A percentile compares a stretch with the other conserved stretches of the same genome.
Evolutionary conservation across 2,888 invertebrate species (phyloP).

Genomic region (Troides oblongomaculatus): DNA sequence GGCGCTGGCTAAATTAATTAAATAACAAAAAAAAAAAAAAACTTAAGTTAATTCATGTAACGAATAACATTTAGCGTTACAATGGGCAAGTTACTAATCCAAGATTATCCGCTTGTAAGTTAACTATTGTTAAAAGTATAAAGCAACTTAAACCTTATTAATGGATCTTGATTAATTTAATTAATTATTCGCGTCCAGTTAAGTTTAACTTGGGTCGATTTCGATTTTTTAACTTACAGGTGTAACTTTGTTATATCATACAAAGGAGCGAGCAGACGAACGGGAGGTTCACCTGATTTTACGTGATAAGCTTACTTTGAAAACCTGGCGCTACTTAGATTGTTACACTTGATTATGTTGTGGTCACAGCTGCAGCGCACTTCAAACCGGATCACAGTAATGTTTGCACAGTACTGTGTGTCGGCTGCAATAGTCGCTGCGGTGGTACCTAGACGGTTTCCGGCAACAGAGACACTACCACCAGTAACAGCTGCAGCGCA

Average conservation of each 20-base stretch:
- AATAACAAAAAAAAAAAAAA: not conserved
- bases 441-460: too few relatives aligned
- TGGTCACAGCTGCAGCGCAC: too few relatives aligned
- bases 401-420: too few relatives aligned
- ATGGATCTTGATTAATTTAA: slow-evolving; percentile 7
- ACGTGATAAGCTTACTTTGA: too few relatives aligned
- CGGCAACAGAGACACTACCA: too few relatives aligned
- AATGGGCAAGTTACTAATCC: slow-evolving; percentile 5
- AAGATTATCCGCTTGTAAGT: slow-evolving; percentile 10
- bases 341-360: too few relatives aligned
- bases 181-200: slow-evolving; percentile 8
- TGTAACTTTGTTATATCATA: not conserved
- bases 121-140: slow-evolving; percentile 11
- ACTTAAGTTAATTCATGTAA: not conserved
- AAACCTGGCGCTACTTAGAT: too few relatives aligned
- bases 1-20: not conserved
- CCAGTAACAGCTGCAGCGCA: too few relatives aligned
- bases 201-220: slow-evolving; percentile 4
- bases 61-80: not conserved
- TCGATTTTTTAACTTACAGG: not conserved
- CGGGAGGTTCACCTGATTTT: too few relatives aligned
- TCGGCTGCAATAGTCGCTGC: too few relatives aligned
- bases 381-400: too few relatives aligned
- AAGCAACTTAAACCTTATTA: slow-evolving; percentile 6
- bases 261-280: too few relatives aligned